These are phyloP conservation scores for Anadara kagoshimensis DNA, from an alignment of 1,140 invertebrate species.

Conservation along the genomic window DNA sequence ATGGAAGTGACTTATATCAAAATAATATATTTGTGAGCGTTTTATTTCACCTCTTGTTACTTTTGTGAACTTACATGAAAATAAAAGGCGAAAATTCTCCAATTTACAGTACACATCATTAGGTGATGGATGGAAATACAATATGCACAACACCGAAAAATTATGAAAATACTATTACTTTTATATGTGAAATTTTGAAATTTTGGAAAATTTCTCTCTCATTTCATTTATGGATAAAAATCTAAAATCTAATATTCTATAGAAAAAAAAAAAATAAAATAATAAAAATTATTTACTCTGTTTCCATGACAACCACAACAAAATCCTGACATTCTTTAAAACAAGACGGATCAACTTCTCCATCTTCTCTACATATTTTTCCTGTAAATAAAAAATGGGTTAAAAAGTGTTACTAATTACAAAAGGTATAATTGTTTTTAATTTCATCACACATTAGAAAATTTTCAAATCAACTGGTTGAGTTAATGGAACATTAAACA, in stretches of 20 bases:
- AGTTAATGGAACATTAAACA: not conserved
- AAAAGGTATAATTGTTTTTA: not conserved
- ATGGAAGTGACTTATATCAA: too few species aligned
- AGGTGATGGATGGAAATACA: not conserved
- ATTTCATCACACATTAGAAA: not conserved
- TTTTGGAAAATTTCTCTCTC: not conserved
- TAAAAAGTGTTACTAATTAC: not conserved
- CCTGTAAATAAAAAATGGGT: constrained; percentile 65
- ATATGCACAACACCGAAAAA: not conserved
- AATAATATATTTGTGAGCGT: too few species aligned
- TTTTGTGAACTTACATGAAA: too few species aligned
- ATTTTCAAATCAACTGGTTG: not conserved
- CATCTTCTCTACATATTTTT: constrained; percentile 75
- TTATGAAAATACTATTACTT: not conserved
- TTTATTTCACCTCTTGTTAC: too few species aligned
- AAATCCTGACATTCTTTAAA: constrained; percentile 80
- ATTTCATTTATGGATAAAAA: too few species aligned
- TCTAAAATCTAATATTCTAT: not conserved
- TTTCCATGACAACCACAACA: constrained; percentile 80
- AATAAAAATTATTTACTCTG: constrained; percentile 70
- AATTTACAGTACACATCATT: too few species aligned
- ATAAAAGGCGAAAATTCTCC: too few species aligned
- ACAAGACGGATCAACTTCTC: constrained; percentile 74
- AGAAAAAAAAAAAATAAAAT: not conserved
- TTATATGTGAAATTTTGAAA: not conserved